A percentile compares a stretch with the other conserved stretches of the same genome.
Conservation (phyloP, 1,140 invertebrate genomes). For the Zophobas morio region DNA sequence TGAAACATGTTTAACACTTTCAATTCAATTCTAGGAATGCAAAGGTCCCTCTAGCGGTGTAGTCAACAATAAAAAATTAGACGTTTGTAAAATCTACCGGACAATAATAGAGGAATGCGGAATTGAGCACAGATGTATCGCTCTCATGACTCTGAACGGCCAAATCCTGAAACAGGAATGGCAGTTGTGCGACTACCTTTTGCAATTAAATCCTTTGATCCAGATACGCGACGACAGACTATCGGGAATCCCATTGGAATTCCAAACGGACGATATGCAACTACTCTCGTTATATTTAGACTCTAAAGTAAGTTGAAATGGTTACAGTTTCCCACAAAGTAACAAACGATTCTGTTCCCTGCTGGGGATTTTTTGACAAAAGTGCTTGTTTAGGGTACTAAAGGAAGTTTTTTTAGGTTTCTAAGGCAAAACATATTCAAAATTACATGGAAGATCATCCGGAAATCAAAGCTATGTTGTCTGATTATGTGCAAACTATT, state of each 20-base stretch:
- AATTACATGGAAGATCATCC: conserved; percentile 72
- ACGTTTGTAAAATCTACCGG: conserved; percentile 71
- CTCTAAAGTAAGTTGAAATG: conserved; percentile 69
- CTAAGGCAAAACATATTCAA: conserved; percentile 68
- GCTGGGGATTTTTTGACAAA: too few species aligned
- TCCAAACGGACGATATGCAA: conserved; percentile 72
- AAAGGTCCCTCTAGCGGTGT: conserved; percentile 68
- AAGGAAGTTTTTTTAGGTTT: conserved; percentile 62
- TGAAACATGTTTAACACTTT: too few species aligned
- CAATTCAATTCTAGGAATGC: conserved; percentile 4
- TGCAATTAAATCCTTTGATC: conserved; percentile 71
- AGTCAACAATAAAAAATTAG: conserved; percentile 68
- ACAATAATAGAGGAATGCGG: conserved; percentile 71
- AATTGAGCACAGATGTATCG: conserved; percentile 68
- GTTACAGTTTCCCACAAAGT: too few species aligned
- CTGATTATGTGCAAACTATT: conserved; percentile 74
- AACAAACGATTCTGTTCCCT: too few species aligned
- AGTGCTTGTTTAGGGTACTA: too few species aligned
- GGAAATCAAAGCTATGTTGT: conserved; percentile 71
- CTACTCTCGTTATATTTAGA: conserved; percentile 74
- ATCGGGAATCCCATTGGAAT: conserved; percentile 66
- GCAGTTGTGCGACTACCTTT: conserved; percentile 70
- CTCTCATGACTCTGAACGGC: conserved; percentile 68
- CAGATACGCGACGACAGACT: conserved; percentile 66
- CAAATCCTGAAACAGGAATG: conserved; percentile 72